Conservation (phyloP, 2,113 vertebrate species). For the Neolamprologus cancellatus region DNA sequence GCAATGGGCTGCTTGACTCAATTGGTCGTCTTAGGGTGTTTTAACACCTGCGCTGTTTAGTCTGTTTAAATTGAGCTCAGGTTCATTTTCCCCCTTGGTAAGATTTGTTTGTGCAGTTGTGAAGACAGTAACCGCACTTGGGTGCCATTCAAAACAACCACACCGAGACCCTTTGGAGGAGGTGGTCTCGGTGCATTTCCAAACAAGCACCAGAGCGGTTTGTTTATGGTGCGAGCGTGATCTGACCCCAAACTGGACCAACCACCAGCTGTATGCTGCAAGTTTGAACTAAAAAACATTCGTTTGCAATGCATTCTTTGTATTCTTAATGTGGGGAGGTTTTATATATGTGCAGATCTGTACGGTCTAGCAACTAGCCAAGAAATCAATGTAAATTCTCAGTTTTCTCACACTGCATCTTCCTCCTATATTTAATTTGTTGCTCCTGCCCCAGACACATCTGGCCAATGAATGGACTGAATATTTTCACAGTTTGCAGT, state of each 20-base stretch:
- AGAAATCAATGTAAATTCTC: neutral
- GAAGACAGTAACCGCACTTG: neutral
- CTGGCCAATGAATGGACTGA: neutral
- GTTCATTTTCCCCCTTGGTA: neutral
- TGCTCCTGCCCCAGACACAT: neutral
- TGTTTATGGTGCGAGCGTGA: neutral
- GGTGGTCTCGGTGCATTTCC: neutral
- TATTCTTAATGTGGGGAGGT: neutral
- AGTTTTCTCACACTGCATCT: neutral
- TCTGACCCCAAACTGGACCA: neutral
- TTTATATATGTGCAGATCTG: neutral
- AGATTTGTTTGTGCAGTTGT: neutral
- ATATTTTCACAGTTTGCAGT: neutral
- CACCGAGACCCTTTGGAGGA: neutral
- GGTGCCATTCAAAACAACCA: neutral
- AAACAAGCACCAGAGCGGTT: neutral
- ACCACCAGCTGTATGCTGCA: neutral
- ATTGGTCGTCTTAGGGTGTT: neutral
- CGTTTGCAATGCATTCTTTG: neutral
- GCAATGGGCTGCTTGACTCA: neutral
- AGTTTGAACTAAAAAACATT: neutral
- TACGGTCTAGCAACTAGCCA: neutral
- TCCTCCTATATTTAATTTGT: neutral
- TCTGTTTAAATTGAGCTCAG: neutral
- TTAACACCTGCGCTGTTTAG: neutral